phyloP scores from a whole-genome alignment of 2,797 vertebrate species.

The Eutrigla gurnardus region DNA sequence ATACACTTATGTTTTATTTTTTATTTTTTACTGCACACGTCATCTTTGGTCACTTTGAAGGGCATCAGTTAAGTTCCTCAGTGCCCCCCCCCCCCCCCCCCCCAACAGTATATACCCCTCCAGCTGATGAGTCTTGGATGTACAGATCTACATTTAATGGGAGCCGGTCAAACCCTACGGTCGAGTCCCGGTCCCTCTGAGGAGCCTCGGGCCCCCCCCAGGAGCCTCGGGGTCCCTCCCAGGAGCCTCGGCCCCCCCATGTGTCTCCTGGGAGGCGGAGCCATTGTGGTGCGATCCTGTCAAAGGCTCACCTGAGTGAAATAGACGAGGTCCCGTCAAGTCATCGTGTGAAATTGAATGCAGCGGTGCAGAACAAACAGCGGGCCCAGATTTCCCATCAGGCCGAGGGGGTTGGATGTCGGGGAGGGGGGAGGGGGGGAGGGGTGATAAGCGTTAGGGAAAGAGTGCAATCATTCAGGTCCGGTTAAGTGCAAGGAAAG shows the following conservation, averaged over 20 bases:
- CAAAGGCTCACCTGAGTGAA: conserved; percentile 33
- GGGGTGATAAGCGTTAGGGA: conserved; percentile 27
- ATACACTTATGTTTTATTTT: conserved; percentile 4
- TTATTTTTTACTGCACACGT: conserved; percentile 14
- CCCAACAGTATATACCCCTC: too few species aligned
- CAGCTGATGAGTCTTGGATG: too few species aligned
- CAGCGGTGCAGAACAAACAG: conserved; percentile 59
- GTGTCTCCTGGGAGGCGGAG: conserved; percentile 32
- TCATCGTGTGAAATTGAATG: conserved; percentile 47
- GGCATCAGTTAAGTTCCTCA: neutral
- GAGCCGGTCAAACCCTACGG: neutral
- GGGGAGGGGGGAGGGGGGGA: too few species aligned
- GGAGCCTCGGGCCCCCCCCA: neutral
- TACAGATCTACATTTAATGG: too few species aligned
- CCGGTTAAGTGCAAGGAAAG: conserved; percentile 58
- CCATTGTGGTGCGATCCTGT: conserved; percentile 32
- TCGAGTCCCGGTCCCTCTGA: conserved; percentile 1
- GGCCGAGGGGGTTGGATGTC: neutral
- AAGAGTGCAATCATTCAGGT: conserved; percentile 52
- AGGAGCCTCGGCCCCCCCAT: neutral
- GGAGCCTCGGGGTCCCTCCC: neutral
- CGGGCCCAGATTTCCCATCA: conserved; percentile 31
- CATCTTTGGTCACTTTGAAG: conserved; percentile 22
- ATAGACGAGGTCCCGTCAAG: conserved; percentile 36
- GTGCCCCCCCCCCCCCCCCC: too few species aligned